Percentiles rank a stretch among this genome's conserved stretches.
phyloP scores from a whole-genome alignment of 2,888 invertebrate species.

The Lissocephala sabroskyi region DNA sequence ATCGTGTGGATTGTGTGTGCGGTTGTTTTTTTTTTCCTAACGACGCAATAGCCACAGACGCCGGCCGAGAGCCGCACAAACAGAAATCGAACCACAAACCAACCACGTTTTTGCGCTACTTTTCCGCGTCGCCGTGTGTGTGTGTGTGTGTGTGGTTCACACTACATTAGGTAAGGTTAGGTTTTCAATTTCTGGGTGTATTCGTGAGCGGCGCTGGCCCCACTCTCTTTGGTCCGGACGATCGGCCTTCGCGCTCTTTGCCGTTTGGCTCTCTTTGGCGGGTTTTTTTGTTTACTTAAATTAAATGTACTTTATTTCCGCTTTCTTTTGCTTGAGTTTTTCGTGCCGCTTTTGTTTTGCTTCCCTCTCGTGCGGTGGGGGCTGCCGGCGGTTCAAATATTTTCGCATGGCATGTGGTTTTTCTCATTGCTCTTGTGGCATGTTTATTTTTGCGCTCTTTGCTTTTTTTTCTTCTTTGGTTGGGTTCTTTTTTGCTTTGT shows the following conservation, averaged over 20 bases:
- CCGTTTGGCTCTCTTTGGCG: too few relatives aligned
- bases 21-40: slow-evolving; percentile 23
- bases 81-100: background rate
- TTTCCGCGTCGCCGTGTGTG: slow-evolving; percentile 10
- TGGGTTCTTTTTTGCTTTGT: too few relatives aligned
- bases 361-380: slow-evolving; percentile 9
- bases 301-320: slow-evolving; percentile 38
- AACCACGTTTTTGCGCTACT: slow-evolving; percentile 51
- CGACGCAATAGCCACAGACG: slow-evolving; percentile 47
- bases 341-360: slow-evolving; percentile 34
- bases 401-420: slow-evolving; percentile 58
- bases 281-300: too few relatives aligned
- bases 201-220: background rate
- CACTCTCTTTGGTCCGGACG: too few relatives aligned
- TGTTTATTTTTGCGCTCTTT: slow-evolving; percentile 27
- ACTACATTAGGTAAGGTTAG: slow-evolving; percentile 68
- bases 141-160: slow-evolving; percentile 22
- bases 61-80: slow-evolving; percentile 4
- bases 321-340: slow-evolving; percentile 20
- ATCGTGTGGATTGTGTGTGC: too few relatives aligned
- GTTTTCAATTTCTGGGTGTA: slow-evolving; percentile 43
- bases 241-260: too few relatives aligned
- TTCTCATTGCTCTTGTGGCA: slow-evolving; percentile 31
- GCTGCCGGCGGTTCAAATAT: slow-evolving; percentile 24
- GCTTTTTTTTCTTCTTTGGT: slow-evolving; percentile 30